Percentiles rank a stretch among this genome's conserved stretches.
Conservation (phyloP, 2,888 invertebrate species). For the Ametastegia equiseti region DNA sequence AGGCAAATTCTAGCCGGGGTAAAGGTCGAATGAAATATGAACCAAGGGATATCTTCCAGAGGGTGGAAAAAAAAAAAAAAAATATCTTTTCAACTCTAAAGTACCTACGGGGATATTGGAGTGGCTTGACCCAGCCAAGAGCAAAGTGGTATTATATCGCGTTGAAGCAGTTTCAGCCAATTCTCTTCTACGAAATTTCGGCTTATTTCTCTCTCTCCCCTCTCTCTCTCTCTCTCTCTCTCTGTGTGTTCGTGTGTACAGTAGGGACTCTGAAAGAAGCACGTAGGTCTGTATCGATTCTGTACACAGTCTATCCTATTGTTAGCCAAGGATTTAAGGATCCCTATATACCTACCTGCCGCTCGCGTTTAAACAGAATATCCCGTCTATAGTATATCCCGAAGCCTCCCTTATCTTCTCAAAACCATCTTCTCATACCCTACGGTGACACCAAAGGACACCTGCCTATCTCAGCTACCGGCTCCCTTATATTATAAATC, state of each 20-base stretch:
- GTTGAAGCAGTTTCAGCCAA: conserved; percentile 26
- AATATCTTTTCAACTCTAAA: conserved; percentile 18
- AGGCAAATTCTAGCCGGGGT: not conserved
- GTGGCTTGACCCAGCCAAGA: conserved; percentile 32
- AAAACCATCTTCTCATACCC: conserved; percentile 1
- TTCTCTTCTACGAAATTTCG: conserved; percentile 19
- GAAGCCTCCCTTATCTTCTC: not conserved
- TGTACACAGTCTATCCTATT: conserved; percentile 27
- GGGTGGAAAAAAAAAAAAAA: not conserved
- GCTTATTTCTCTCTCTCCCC: conserved; percentile 39
- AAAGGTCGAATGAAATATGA: not conserved
- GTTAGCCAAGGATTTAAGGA: conserved; percentile 29
- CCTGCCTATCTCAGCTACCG: conserved; percentile 40
- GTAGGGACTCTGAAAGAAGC: not conserved
- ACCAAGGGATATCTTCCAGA: not conserved
- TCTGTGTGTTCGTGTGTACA: not conserved
- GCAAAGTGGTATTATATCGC: conserved; percentile 26
- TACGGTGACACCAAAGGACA: conserved; percentile 27
- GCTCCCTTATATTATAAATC: not conserved
- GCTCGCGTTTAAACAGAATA: conserved; percentile 3
- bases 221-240: not conserved
- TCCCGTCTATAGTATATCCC: not conserved
- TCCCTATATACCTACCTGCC: not conserved
- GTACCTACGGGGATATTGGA: conserved; percentile 8
- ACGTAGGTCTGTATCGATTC: conserved; percentile 20